Percentiles rank a stretch among this genome's conserved stretches.
Conservation (phyloP, 2,888 invertebrate species). For the Troides oblongomaculatus region DNA sequence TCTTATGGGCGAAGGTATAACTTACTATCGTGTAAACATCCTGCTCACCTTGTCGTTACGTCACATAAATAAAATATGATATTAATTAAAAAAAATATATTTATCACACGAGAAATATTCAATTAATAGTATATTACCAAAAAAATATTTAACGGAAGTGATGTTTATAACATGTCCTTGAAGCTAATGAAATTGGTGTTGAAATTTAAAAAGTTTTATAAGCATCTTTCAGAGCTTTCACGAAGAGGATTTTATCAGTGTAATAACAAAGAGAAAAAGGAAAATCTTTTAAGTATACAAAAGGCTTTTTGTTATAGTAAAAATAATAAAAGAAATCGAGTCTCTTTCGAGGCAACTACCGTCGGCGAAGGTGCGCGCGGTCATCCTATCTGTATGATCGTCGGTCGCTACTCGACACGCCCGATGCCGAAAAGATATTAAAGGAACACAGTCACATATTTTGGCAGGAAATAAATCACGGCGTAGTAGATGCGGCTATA, state of each 20-base stretch:
- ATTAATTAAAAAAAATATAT: no score
- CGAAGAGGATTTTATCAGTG: constrained; percentile 57
- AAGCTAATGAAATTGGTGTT: no score
- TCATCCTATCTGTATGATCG: constrained; percentile 74
- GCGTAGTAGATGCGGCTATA: constrained; percentile 67
- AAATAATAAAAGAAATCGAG: constrained; percentile 48
- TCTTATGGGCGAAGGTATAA: no score
- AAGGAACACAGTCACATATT: constrained; percentile 67
- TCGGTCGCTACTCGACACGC: constrained; percentile 74
- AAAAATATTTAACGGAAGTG: no score
- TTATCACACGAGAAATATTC: no score
- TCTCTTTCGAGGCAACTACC: constrained; percentile 68
- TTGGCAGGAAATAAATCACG: constrained; percentile 79
- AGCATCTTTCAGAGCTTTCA: constrained; percentile 38
- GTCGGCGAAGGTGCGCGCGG: constrained; percentile 67
- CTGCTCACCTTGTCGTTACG: no score
- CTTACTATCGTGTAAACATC: no score
- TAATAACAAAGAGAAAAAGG: constrained; percentile 42
- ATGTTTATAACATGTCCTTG: no score
- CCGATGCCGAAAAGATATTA: constrained; percentile 61
- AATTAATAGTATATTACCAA: no score
- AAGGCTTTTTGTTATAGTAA: constrained; percentile 60
- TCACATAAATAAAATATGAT: no score
- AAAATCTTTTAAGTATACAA: constrained; percentile 49
- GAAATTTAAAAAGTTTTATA: not conserved